Conservation (phyloP, 2,113 vertebrate genomes). For the Patagioenas fasciata region DNA sequence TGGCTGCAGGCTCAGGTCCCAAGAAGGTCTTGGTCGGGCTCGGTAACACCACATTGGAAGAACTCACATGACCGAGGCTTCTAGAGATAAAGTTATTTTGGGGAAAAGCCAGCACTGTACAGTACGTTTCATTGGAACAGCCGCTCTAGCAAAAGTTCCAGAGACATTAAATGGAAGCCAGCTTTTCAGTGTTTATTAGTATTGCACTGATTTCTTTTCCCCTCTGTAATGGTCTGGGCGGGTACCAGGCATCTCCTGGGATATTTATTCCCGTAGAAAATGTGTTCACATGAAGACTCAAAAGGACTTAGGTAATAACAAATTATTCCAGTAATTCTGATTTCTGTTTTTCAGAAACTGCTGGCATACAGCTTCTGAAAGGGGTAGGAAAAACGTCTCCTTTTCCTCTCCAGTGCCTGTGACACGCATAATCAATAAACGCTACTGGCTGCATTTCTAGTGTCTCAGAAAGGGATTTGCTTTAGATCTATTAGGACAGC, state of each 20-base stretch:
- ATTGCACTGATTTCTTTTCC: not conserved
- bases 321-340: not conserved
- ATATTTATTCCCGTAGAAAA: not conserved
- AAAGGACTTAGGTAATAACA: not conserved
- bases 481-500: not conserved
- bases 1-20: not conserved
- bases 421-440: not conserved
- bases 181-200: not conserved
- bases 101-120: not conserved
- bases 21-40: not conserved
- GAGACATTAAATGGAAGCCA: not conserved
- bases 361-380: not conserved
- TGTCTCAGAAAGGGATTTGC: not conserved
- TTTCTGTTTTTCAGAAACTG: not conserved
- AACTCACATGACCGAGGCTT: not conserved
- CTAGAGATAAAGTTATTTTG: not conserved
- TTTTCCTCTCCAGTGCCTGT: not conserved
- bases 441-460: not conserved
- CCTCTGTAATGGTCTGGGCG: not conserved
- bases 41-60: accelerated
- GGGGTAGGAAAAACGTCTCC: not conserved
- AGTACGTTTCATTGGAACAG: not conserved
- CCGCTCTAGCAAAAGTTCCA: not conserved
- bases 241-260: not conserved
- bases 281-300: not conserved